Evolutionary conservation across 2,113 vertebrate genomes (phyloP).

Genomic region (Mormyrus lacerda): DNA sequence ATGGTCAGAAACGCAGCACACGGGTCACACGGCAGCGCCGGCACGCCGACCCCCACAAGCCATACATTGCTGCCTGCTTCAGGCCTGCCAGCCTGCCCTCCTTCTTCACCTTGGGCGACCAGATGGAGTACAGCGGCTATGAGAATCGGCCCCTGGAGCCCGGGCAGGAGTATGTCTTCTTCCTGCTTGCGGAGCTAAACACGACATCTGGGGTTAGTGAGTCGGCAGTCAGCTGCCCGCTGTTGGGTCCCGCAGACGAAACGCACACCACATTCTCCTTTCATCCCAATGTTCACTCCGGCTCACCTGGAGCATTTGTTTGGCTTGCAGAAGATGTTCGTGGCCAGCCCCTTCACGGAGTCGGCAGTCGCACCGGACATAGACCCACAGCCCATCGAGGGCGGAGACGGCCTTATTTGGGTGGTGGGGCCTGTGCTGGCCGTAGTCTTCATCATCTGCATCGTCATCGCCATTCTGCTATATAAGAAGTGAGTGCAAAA

Average conservation of each 20-base stretch:
- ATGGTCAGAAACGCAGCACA: constrained; percentile 61
- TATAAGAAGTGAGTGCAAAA: constrained; percentile 88
- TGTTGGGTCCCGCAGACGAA: too few species aligned
- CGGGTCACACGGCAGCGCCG: constrained; percentile 79
- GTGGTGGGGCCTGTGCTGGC: constrained; percentile 92
- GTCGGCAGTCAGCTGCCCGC: background rate
- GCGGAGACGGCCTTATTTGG: constrained; percentile 94
- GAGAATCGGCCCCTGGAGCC: constrained; percentile 86
- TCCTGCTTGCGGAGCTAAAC: constrained; percentile 86
- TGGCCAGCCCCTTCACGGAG: constrained; percentile 89
- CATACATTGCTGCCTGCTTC: constrained; percentile 89
- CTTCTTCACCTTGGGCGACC: constrained; percentile 85
- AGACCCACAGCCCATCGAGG: constrained; percentile 84
- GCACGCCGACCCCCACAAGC: constrained; percentile 77
- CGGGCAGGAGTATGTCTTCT: constrained; percentile 86
- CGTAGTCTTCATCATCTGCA: constrained; percentile 97
- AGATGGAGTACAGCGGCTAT: constrained; percentile 85
- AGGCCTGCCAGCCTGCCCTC: constrained; percentile 69
- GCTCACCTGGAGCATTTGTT: background rate
- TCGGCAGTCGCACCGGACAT: constrained; percentile 85
- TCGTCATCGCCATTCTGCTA: constrained; percentile 94
- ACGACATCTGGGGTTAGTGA: constrained; percentile 72
- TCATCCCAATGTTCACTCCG: background rate
- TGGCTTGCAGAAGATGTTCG: constrained; percentile 76
- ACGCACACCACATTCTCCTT: background rate